Evolutionary conservation across 2,888 invertebrate species (phyloP), one percentile per base, ranked within the genome.

Genomic region (Ellobium chinense): DNA sequence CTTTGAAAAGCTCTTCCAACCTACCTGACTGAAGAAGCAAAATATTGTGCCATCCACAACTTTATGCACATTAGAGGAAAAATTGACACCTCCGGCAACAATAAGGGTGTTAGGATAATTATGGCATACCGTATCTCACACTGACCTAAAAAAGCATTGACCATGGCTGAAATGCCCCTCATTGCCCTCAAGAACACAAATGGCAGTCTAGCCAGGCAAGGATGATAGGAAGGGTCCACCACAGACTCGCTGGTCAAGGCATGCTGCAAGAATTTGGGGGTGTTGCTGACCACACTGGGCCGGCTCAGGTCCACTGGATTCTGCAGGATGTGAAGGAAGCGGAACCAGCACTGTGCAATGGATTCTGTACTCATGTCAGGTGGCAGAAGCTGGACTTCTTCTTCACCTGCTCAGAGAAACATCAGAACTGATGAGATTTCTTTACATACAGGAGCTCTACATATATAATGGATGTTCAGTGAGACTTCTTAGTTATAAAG

Each of bases 301-400:
- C 89, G 89, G 77, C 91, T 89, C 82, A 99, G 94, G 88, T 97
- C 97, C 0, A 97, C 97, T 0, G 99, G 99, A 94, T 98, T 98
- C 39, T 98, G 98, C 83, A 99, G 96, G 58, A 97, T 97, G 91
- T 98, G 97, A 82, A 99, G 94, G 90, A 99, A 96, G 82, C 99
- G 95, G 93, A 97, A 99, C 99, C 99, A 99, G 89, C 97, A 96
- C 94, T 99, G 99, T 80, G 97, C 96, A 58, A 98, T 95, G 82
- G 97, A 97, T 85, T 92, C 92, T 91, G 98, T 97, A 63, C 95
- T 95, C 96, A 98, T 98, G 73, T 96, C 96, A 0, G 94, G 92
- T 1, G 98, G 97, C 80, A 98, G 96, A 66, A 98, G 93, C 87
- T 95, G 95, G 3, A 94, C 94, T 91, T 98, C 98, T 88, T 98